Percentiles rank a stretch among this genome's conserved stretches.
Conservation (phyloP, 2,797 vertebrate species). For the Trematomus bernacchii region DNA sequence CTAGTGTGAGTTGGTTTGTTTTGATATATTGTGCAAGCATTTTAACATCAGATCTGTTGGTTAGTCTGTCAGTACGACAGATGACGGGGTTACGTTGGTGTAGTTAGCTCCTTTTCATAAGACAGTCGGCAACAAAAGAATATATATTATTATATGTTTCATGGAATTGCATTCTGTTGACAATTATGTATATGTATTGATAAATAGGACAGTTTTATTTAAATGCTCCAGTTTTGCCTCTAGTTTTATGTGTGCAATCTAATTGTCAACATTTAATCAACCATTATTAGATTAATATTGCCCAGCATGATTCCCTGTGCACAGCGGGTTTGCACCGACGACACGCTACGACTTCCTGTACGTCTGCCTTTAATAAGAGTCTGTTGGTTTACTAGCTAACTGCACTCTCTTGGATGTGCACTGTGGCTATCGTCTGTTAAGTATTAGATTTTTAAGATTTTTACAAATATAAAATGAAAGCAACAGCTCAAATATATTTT, state of each 20-base stretch:
- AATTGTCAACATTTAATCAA: not conserved
- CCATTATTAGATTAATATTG: not conserved
- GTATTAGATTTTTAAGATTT: not conserved
- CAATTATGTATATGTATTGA: not conserved
- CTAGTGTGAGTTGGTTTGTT: constrained; percentile 19
- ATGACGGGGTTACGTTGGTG: not conserved
- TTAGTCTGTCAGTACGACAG: not conserved
- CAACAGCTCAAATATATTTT: not conserved
- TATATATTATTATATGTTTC: not conserved
- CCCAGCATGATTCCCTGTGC: no score
- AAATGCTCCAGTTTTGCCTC: not conserved
- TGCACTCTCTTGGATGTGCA: not conserved
- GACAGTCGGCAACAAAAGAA: not conserved
- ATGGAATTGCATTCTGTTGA: not conserved
- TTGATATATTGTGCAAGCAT: constrained; percentile 5
- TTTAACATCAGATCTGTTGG: constrained; percentile 9
- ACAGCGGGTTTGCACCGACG: constrained; percentile 16
- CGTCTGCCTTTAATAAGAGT: not conserved
- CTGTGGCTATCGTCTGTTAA: not conserved
- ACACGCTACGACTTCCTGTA: not conserved
- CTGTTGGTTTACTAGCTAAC: not conserved
- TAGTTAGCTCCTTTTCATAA: not conserved
- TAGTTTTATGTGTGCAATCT: not conserved
- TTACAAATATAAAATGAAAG: not conserved
- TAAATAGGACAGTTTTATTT: not conserved